phyloP scores from a whole-genome alignment of 2,888 invertebrate genomes.

The Eupeodes luniger region DNA sequence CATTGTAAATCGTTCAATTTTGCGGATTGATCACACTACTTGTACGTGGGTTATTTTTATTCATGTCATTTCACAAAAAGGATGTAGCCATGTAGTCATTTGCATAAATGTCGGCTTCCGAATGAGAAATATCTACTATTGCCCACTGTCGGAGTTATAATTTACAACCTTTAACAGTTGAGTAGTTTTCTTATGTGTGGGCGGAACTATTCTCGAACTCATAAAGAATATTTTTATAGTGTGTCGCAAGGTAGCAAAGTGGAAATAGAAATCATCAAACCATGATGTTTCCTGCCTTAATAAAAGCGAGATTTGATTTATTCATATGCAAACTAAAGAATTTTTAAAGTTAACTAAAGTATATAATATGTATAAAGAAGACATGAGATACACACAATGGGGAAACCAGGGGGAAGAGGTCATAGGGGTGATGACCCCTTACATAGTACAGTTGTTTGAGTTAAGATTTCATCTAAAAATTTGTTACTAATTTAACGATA shows the following conservation, averaged over 20 bases:
- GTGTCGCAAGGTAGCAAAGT: conserved; percentile 48
- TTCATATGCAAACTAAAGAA: not conserved
- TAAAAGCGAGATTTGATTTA: not conserved
- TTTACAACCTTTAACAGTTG: conserved; percentile 69
- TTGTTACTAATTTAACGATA: too few species aligned
- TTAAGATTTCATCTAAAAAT: too few species aligned
- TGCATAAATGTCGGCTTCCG: conserved; percentile 32
- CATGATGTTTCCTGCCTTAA: conserved; percentile 58
- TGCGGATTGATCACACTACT: conserved; percentile 12
- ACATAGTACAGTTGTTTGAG: too few species aligned
- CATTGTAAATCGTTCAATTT: not conserved
- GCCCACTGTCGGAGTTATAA: conserved; percentile 53
- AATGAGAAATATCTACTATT: conserved; percentile 16
- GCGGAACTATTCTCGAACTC: conserved; percentile 55
- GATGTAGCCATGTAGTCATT: conserved; percentile 42
- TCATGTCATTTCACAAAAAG: conserved; percentile 49
- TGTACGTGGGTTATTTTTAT: conserved; percentile 18
- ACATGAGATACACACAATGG: too few species aligned
- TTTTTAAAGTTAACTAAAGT: not conserved
- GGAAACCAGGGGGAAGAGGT: too few species aligned
- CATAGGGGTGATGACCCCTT: too few species aligned
- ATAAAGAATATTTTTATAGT: conserved; percentile 48
- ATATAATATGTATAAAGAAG: not conserved
- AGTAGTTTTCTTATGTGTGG: conserved; percentile 59
- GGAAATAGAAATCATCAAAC: conserved; percentile 49